Conservation (phyloP, 2,113 vertebrate genomes). For the Eleginops maclovinus region DNA sequence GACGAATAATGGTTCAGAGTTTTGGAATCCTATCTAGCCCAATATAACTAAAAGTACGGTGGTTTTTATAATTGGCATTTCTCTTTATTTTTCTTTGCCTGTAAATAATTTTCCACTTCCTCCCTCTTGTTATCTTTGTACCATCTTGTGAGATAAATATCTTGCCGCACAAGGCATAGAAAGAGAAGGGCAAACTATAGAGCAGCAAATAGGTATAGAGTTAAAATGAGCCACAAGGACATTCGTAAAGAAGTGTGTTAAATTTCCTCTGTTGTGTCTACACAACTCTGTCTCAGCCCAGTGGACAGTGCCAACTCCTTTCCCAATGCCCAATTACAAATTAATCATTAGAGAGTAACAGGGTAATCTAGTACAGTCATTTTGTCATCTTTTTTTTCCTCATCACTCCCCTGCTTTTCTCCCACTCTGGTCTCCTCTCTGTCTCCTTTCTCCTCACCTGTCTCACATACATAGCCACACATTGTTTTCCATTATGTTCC, state of each 20-base stretch:
- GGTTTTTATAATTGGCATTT: background rate
- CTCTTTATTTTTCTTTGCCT: background rate
- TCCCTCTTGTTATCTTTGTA: background rate
- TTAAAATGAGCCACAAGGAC: constrained; percentile 48
- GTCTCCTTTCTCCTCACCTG: constrained; percentile 43
- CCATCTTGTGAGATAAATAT: background rate
- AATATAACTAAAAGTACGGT: background rate
- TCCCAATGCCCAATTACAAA: constrained; percentile 55
- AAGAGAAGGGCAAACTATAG: constrained; percentile 3
- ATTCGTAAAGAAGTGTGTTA: constrained; percentile 28
- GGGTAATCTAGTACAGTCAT: constrained; percentile 27
- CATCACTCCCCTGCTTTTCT: background rate
- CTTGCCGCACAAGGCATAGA: constrained; percentile 1
- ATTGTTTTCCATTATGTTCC: constrained; percentile 22
- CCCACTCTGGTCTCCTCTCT: constrained; percentile 3
- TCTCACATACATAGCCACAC: constrained; percentile 28
- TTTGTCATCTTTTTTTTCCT: constrained; percentile 9
- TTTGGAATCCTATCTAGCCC: too few relatives aligned
- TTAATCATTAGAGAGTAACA: constrained; percentile 25
- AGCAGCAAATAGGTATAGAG: constrained; percentile 27
- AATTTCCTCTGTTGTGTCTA: constrained; percentile 26
- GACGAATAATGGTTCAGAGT: too few relatives aligned
- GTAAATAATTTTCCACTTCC: background rate
- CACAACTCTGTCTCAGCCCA: constrained; percentile 45
- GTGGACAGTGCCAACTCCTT: constrained; percentile 32